Percentiles rank a stretch among this genome's conserved stretches.
These are phyloP conservation scores for Rhea pennata DNA, from an alignment of 2,113 vertebrate genomes.

Conservation along the genomic window DNA sequence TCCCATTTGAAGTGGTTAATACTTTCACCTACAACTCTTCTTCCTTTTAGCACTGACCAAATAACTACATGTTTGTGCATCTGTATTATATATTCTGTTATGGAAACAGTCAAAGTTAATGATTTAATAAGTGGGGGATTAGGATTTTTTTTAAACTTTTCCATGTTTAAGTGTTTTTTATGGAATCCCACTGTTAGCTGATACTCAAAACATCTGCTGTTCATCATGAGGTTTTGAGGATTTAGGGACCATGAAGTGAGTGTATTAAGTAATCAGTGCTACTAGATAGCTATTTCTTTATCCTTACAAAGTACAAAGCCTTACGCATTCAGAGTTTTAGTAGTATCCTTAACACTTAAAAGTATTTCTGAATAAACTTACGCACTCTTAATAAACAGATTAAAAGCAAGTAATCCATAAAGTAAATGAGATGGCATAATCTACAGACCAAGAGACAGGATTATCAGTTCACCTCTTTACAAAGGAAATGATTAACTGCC, in stretches of 20 bases:
- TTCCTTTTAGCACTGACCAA: neutral
- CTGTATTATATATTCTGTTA: neutral
- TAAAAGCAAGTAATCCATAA: neutral
- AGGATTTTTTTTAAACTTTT: neutral
- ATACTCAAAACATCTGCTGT: neutral
- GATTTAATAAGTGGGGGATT: neutral
- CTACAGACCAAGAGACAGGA: neutral
- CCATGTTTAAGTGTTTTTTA: neutral
- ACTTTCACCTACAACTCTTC: neutral
- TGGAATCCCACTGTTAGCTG: neutral
- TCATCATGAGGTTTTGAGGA: too few species aligned
- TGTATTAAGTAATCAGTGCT: neutral
- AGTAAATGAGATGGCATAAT: neutral
- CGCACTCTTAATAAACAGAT: neutral
- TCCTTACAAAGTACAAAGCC: neutral
- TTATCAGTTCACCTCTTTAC: neutral
- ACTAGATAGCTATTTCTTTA: neutral
- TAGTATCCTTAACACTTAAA: neutral
- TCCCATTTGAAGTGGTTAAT: neutral
- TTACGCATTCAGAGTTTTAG: neutral
- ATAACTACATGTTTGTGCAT: rapidly evolving
- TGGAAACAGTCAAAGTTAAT: neutral
- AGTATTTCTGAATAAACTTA: neutral
- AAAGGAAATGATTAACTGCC: neutral
- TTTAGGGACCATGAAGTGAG: neutral